Evolutionary conservation across 2,113 vertebrate species (phyloP).

Genomic region (Otolemur garnettii): DNA sequence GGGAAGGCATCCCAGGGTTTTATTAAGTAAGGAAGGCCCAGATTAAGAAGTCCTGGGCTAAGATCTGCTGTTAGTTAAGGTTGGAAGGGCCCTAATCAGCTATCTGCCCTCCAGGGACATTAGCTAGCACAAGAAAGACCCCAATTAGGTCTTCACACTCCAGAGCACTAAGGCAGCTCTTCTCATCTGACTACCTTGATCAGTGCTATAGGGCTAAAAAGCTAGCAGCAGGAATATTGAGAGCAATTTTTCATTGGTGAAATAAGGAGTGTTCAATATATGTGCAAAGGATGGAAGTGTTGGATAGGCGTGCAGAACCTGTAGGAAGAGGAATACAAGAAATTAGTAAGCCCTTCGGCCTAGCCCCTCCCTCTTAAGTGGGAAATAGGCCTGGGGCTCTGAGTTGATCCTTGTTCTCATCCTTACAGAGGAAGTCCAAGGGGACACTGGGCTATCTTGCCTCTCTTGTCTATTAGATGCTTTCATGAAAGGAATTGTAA

Average conservation of each 20-base stretch:
- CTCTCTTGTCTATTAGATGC: not conserved
- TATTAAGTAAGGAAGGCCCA: not conserved
- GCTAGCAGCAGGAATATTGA: not conserved
- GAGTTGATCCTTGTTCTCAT: not conserved
- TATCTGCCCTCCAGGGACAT: not conserved
- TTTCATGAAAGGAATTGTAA: not conserved
- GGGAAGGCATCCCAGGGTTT: not conserved
- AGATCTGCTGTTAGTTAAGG: not conserved
- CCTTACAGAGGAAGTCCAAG: not conserved
- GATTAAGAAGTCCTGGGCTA: not conserved
- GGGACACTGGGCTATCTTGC: not conserved
- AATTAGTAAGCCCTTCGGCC: not conserved
- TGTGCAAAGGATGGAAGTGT: not conserved
- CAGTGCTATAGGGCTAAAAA: not conserved
- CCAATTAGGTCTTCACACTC: not conserved
- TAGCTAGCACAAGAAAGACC: not conserved
- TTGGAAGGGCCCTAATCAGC: not conserved
- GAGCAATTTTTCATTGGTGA: not conserved
- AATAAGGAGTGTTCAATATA: not conserved
- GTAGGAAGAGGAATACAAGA: not conserved
- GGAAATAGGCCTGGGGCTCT: too few species aligned
- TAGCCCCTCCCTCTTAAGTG: not conserved
- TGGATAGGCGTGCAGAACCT: too few species aligned
- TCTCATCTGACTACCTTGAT: not conserved
- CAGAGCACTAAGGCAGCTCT: too few species aligned